phyloP scores from a whole-genome alignment of 2,797 vertebrate species.

The Pseudochirops cupreus region DNA sequence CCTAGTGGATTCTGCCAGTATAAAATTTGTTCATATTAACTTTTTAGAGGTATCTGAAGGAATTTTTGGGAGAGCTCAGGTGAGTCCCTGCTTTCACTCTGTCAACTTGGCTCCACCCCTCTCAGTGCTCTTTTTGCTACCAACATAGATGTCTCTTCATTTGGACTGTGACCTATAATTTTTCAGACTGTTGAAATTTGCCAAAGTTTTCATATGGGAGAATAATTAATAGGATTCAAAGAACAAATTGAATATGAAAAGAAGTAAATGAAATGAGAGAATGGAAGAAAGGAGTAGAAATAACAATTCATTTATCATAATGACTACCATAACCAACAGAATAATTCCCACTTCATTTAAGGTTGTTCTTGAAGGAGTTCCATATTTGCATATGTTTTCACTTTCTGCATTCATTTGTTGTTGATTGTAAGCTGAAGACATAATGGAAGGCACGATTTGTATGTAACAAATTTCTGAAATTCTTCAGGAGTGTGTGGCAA shows the following conservation, averaged over 20 bases:
- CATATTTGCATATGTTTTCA: not conserved
- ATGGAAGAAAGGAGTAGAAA: not conserved
- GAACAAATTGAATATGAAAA: conserved; percentile 26
- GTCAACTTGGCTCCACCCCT: no score
- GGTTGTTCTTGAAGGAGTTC: not conserved
- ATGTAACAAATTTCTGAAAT: not conserved
- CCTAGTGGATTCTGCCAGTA: no score
- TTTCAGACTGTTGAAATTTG: not conserved
- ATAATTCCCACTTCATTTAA: not conserved
- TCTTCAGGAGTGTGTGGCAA: not conserved
- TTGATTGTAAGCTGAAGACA: conserved; percentile 5
- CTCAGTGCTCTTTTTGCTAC: not conserved
- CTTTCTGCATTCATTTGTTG: not conserved
- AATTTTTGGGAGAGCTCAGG: no score
- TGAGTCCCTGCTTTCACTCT: no score
- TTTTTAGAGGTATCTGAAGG: no score
- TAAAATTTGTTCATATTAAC: no score
- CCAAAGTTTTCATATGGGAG: conserved; percentile 10
- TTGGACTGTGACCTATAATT: conserved; percentile 25
- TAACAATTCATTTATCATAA: not conserved
- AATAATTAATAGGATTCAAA: not conserved
- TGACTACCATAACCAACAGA: not conserved
- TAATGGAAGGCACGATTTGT: not conserved
- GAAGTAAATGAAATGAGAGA: not conserved
- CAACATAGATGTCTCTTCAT: not conserved